phyloP scores from a whole-genome alignment of 1,140 invertebrate genomes.

The Wiebesia pumilae region DNA sequence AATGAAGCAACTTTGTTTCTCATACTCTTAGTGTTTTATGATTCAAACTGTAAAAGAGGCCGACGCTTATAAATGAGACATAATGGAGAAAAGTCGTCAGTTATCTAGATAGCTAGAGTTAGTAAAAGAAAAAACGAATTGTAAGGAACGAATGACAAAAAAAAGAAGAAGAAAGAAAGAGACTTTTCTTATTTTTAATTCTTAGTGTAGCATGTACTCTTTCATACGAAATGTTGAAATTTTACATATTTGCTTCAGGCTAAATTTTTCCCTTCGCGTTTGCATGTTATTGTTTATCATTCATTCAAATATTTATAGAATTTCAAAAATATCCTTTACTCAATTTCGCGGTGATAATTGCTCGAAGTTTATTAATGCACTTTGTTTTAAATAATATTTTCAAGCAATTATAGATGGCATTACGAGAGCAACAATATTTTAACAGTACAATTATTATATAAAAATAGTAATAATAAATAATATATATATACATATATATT shows the following conservation, averaged over 20 bases:
- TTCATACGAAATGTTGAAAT: slow-evolving; percentile 14
- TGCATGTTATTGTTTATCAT: background rate
- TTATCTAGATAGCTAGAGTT: background rate
- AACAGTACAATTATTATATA: too few relatives aligned
- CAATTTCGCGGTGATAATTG: background rate
- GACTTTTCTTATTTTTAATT: slow-evolving; percentile 35
- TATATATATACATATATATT: too few relatives aligned
- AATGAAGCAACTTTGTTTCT: background rate
- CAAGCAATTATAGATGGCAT: too few relatives aligned
- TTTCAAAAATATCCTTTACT: background rate
- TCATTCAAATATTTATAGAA: slow-evolving; percentile 2
- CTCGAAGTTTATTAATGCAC: background rate
- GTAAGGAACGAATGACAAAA: slow-evolving; percentile 24
- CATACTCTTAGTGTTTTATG: background rate
- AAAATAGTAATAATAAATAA: too few relatives aligned
- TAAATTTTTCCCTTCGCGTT: background rate
- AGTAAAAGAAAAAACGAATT: slow-evolving; percentile 16
- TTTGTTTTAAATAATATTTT: too few relatives aligned
- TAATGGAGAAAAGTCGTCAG: slow-evolving; percentile 18
- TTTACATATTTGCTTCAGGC: background rate
- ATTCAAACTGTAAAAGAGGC: background rate
- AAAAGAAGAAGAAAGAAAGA: background rate
- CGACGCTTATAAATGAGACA: slow-evolving; percentile 24
- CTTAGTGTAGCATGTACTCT: slow-evolving; percentile 15
- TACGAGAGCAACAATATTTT: too few relatives aligned